A percentile compares a stretch with the other conserved stretches of the same genome.
phyloP scores from a whole-genome alignment of 2,113 vertebrate species.

The Python bivittatus region DNA sequence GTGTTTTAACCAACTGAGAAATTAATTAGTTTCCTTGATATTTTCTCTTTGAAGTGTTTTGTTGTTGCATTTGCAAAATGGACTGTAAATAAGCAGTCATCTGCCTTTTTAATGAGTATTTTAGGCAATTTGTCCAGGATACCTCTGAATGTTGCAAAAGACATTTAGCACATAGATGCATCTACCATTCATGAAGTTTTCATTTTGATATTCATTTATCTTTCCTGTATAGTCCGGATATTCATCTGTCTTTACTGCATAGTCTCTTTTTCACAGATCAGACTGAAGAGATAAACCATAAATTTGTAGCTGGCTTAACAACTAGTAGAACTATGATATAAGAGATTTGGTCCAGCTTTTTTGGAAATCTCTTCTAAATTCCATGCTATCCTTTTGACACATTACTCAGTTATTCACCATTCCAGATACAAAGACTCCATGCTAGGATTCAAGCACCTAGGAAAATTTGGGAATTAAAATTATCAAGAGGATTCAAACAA shows the following conservation, averaged over 20 bases:
- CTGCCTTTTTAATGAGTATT: not conserved
- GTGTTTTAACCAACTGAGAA: constrained; percentile 68
- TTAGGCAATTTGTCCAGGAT: accelerated
- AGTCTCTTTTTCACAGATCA: not conserved
- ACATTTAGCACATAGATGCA: not conserved
- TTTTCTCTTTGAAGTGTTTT: constrained; percentile 46
- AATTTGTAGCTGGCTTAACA: not conserved
- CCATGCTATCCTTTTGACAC: not conserved
- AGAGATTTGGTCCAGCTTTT: not conserved
- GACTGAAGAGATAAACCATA: not conserved
- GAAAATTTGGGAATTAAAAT: not conserved
- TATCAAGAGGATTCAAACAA: not conserved
- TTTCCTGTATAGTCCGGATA: not conserved
- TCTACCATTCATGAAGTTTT: not conserved
- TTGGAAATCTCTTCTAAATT: not conserved
- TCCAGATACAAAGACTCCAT: not conserved
- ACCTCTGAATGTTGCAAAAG: not conserved
- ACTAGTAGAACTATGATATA: not conserved
- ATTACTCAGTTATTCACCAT: not conserved
- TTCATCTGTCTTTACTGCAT: not conserved
- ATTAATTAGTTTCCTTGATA: constrained; percentile 59
- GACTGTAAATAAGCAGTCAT: not conserved
- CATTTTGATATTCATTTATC: not conserved
- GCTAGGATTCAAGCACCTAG: not conserved
- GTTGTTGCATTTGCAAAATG: constrained; percentile 40